A percentile compares a stretch with the other conserved stretches of the same genome.
Evolutionary conservation across 2,113 vertebrate genomes (phyloP).

Genomic region (Helogale parvula): DNA sequence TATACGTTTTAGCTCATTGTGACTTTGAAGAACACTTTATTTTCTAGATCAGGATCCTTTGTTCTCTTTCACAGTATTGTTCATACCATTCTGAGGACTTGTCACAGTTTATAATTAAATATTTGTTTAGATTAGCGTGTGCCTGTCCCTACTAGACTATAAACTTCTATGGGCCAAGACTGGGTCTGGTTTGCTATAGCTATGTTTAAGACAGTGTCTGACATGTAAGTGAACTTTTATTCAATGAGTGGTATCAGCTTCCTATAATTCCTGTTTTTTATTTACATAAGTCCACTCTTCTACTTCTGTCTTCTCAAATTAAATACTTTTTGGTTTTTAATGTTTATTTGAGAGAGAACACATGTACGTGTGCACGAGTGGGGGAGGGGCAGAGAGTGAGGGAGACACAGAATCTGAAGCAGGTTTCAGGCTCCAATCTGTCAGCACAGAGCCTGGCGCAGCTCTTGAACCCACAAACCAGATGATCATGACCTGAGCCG

Average conservation of each 20-base stretch:
- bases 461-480: no score
- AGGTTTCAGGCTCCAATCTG: no score
- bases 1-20: slow-evolving; percentile 6
- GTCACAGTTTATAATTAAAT: slow-evolving; percentile 1
- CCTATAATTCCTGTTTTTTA: background rate
- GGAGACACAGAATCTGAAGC: no score
- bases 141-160: background rate
- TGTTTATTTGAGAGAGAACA: no score
- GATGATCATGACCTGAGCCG: no score
- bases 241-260: background rate
- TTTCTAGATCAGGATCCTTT: background rate
- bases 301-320: slow-evolving; percentile 40
- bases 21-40: background rate
- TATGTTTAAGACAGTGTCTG: slow-evolving; percentile 20
- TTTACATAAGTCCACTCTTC: background rate
- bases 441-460: no score
- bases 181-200: background rate
- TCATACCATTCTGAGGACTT: background rate
- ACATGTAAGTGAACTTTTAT: background rate
- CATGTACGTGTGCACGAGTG: no score
- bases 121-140: slow-evolving; percentile 36
- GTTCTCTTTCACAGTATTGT: background rate
- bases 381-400: no score
- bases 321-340: background rate
- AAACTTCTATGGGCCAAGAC: background rate